phyloP scores from a whole-genome alignment of 2,797 vertebrate genomes.

The Monodelphis domestica region DNA sequence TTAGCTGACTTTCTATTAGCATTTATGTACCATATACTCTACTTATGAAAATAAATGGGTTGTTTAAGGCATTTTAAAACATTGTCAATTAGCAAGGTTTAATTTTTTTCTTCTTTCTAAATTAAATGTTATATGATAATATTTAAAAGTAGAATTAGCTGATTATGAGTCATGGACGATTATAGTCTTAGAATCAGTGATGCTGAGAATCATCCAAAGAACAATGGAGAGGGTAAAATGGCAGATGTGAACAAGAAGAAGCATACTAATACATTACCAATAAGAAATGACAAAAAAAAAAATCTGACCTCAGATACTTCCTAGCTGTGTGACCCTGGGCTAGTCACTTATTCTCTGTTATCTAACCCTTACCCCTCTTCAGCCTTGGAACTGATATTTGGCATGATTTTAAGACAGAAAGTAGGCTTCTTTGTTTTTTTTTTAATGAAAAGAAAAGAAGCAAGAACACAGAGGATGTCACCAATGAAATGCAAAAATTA shows the following conservation, averaged over 20 bases:
- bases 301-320: no score
- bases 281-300: background rate
- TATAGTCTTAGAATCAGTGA: background rate
- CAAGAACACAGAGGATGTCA: background rate
- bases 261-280: background rate
- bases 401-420: no score
- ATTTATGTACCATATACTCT: background rate
- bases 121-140: background rate
- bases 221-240: background rate
- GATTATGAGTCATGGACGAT: background rate
- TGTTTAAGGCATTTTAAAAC: background rate
- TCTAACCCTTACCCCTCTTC: no score
- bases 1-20: fast-evolving
- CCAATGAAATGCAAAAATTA: background rate
- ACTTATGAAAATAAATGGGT: background rate
- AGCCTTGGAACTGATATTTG: no score
- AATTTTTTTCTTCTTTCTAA: background rate
- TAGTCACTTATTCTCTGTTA: no score
- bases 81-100: background rate
- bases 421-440: no score
- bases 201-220: background rate
- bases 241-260: background rate
- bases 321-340: no score
- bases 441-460: no score
- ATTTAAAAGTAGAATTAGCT: background rate